Evolutionary conservation across 2,113 vertebrate genomes (phyloP).

Genomic region (Osmerus eperlanus): DNA sequence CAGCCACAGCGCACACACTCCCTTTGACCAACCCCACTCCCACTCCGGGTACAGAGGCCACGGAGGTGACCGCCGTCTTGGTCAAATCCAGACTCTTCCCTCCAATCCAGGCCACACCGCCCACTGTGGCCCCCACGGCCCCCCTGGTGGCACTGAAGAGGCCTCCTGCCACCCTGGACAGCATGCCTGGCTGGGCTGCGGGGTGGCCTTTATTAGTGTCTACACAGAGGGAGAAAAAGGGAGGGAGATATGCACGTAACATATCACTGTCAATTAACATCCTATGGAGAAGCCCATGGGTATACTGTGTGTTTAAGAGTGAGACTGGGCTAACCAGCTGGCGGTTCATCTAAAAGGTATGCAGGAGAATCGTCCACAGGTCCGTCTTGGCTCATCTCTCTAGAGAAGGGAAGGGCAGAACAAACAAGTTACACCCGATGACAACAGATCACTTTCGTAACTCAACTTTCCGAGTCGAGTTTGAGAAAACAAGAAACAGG

Average conservation of each 20-base stretch:
- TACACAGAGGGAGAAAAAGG: conserved; percentile 49
- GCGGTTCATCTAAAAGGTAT: conserved; percentile 81
- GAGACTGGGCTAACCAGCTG: conserved; percentile 52
- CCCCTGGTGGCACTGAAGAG: conserved; percentile 92
- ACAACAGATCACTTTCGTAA: neutral
- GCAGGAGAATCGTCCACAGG: conserved; percentile 79
- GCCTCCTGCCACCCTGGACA: conserved; percentile 88
- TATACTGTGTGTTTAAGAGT: too few relatives aligned
- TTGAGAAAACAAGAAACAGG: neutral
- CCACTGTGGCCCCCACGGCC: conserved; percentile 89
- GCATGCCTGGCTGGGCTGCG: conserved; percentile 83
- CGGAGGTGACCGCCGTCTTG: conserved; percentile 87
- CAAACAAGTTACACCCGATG: conserved; percentile 5
- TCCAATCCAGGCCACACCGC: conserved; percentile 92
- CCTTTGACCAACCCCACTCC: conserved; percentile 92
- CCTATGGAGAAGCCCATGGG: neutral
- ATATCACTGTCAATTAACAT: neutral
- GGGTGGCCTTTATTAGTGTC: conserved; percentile 86
- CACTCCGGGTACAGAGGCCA: conserved; percentile 85
- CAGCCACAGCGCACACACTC: conserved; percentile 86
- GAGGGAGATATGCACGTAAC: neutral
- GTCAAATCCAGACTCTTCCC: conserved; percentile 92
- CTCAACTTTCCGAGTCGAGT: neutral
- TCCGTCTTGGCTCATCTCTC: conserved; percentile 86
- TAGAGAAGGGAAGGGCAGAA: conserved; percentile 22